phyloP scores from a whole-genome alignment of 2,888 invertebrate species.

The Lampropteryx suffumata region DNA sequence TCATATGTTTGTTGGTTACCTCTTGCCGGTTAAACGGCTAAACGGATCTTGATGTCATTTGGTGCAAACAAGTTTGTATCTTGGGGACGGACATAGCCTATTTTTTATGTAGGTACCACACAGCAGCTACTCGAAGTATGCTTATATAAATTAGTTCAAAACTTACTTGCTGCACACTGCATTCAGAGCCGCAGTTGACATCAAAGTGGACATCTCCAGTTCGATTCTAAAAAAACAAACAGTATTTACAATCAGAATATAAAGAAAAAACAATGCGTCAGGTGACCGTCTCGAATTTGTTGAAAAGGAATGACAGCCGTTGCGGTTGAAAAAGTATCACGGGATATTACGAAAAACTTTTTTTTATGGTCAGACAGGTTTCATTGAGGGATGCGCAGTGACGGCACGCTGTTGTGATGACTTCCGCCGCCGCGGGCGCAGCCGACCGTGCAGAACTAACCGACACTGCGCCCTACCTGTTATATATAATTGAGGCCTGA shows the following conservation, averaged over 20 bases:
- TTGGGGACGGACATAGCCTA: too few species aligned
- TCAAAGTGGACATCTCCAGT: constrained; percentile 87
- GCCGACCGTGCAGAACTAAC: constrained; percentile 56
- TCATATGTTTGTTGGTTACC: too few species aligned
- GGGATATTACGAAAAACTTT: constrained; percentile 13
- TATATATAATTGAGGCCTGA: constrained; percentile 37
- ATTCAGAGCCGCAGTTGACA: constrained; percentile 86
- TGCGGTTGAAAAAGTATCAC: neutral
- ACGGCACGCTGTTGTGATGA: constrained; percentile 51
- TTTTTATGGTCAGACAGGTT: constrained; percentile 38
- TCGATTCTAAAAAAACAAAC: constrained; percentile 83
- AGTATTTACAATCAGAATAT: neutral
- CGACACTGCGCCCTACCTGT: constrained; percentile 48
- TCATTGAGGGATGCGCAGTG: constrained; percentile 46
- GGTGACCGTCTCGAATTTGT: neutral
- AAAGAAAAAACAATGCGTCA: neutral
- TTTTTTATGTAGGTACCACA: too few species aligned
- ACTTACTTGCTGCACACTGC: constrained; percentile 88
- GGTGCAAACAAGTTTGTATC: too few species aligned
- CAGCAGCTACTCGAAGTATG: too few species aligned
- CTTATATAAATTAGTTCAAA: neutral
- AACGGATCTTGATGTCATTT: too few species aligned
- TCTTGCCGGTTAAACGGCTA: too few species aligned
- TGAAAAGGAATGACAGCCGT: neutral
- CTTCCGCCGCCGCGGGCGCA: constrained; percentile 70